Percentiles rank a stretch among this genome's conserved stretches.
Evolutionary conservation across 2,888 invertebrate genomes (phyloP).

Genomic region (Rambutsinella grinnellia): DNA sequence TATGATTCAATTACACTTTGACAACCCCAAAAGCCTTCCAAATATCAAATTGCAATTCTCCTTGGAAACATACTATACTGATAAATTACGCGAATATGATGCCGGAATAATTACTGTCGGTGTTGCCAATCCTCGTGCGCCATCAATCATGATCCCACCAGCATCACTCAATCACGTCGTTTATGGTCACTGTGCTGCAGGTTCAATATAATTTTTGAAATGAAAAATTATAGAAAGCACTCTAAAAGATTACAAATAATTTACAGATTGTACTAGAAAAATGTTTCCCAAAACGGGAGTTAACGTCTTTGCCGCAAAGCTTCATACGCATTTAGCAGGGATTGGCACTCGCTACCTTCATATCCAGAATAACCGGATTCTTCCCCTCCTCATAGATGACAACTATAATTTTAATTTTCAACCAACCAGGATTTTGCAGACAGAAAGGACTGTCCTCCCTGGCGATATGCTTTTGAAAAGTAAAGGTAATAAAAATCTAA

Average conservation of each 20-base stretch:
- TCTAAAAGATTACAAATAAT: too few species aligned
- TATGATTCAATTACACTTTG: background rate
- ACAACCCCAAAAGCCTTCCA: background rate
- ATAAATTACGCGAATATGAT: conserved; percentile 19
- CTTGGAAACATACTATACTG: background rate
- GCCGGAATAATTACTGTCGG: conserved; percentile 17
- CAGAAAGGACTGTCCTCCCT: background rate
- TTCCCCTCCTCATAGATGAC: background rate
- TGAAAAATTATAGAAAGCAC: background rate
- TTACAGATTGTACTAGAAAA: background rate
- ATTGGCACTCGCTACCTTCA: background rate
- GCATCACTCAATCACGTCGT: background rate
- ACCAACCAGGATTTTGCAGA: background rate
- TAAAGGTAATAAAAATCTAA: background rate
- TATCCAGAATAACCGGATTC: background rate
- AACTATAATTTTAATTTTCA: background rate
- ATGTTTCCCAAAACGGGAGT: background rate
- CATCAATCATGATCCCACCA: background rate
- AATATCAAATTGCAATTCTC: background rate
- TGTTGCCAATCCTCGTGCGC: background rate
- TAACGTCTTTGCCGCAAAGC: background rate
- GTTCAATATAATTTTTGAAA: background rate
- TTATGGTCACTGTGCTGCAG: background rate
- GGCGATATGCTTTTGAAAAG: background rate
- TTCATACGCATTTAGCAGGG: background rate